phyloP scores from a whole-genome alignment of 2,888 invertebrate genomes.

The Apamea sordens region DNA sequence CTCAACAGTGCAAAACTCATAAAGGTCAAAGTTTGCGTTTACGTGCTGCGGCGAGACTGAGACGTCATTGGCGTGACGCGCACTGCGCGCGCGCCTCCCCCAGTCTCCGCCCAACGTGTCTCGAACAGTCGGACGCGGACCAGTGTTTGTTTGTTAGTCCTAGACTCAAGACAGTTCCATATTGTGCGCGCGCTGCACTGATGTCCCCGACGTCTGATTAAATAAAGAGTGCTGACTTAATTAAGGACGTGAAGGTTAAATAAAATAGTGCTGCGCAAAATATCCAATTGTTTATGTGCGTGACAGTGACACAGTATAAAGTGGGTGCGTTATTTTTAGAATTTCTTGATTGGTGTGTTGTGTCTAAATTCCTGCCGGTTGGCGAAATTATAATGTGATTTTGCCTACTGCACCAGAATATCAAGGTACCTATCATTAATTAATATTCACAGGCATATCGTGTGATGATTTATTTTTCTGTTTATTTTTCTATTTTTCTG shows the following conservation, averaged over 20 bases:
- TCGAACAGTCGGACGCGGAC: too few species aligned
- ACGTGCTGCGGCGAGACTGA: conserved; percentile 1
- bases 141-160: background rate
- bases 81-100: conserved; percentile 16
- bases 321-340: conserved; percentile 5
- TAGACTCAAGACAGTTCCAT: background rate
- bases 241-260: conserved; percentile 29
- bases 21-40: conserved; percentile 12
- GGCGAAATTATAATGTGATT: conserved; percentile 5
- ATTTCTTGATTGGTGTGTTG: background rate
- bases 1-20: conserved; percentile 1
- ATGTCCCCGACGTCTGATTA: background rate
- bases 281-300: background rate
- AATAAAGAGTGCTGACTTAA: conserved; percentile 2
- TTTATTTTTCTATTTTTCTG: too few species aligned
- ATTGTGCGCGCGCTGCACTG: background rate
- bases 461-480: too few species aligned
- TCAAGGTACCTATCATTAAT: conserved; percentile 12
- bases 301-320: conserved; percentile 10
- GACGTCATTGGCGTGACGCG: background rate
- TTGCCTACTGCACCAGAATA: background rate
- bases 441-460: background rate
- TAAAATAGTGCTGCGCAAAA: conserved; percentile 13
- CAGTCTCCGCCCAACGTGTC: background rate
- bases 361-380: background rate